Conservation (phyloP, 2,113 vertebrate genomes). For the Struthidea cinerea region DNA sequence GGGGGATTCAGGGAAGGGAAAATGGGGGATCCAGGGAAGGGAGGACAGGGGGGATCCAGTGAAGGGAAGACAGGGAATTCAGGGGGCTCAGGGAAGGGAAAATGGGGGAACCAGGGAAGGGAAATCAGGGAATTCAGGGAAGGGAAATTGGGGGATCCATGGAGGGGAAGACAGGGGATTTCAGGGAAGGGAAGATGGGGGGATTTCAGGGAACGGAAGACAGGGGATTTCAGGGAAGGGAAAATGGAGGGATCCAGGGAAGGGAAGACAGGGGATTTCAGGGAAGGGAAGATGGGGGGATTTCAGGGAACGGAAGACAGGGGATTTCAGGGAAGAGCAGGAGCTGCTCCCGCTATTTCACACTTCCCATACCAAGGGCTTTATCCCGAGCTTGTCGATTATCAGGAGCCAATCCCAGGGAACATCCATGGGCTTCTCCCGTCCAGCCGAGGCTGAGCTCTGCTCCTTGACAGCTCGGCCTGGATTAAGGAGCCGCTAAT, state of each 20-base stretch:
- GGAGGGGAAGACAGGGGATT: neutral
- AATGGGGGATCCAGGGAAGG: neutral
- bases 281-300: fast-evolving
- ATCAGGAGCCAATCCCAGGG: neutral
- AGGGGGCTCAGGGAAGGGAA: neutral
- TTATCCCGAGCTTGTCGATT: no score
- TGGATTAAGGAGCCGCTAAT: neutral
- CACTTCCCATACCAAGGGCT: neutral
- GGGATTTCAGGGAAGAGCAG: neutral
- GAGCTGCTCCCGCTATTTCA: neutral
- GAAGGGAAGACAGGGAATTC: fast-evolving
- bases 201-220: no score
- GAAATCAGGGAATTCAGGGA: neutral
- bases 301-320: no score
- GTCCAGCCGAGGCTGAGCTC: neutral
- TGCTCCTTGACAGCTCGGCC: neutral
- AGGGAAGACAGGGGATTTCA: no score
- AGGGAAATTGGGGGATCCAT: fast-evolving
- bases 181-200: neutral
- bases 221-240: no score
- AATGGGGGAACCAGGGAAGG: fast-evolving
- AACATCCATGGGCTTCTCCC: neutral
- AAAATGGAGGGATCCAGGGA: neutral
- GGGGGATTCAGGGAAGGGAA: neutral
- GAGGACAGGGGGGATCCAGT: neutral